Evolutionary conservation across 2,888 invertebrate genomes (phyloP).

Genomic region (Cheilosia scutellata): DNA sequence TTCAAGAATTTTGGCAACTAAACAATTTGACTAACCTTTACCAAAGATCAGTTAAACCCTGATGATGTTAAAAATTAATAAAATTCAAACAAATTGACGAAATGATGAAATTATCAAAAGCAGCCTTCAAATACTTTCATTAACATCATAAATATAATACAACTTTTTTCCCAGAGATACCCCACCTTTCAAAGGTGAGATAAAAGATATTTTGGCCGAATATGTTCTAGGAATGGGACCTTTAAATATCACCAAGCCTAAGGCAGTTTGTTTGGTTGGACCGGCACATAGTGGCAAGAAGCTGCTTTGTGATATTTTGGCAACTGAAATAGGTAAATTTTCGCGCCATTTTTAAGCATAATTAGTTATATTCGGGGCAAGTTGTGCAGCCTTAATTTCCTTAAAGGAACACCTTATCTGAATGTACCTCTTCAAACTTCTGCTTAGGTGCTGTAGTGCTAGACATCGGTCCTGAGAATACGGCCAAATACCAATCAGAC

Average conservation of each 20-base stretch:
- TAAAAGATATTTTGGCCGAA: conserved; percentile 85
- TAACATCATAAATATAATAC: too few species aligned
- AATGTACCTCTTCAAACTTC: too few species aligned
- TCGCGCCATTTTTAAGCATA: background rate
- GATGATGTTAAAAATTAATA: too few species aligned
- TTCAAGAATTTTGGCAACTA: too few species aligned
- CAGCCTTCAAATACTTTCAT: too few species aligned
- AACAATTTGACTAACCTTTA: too few species aligned
- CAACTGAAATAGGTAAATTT: conserved; percentile 86
- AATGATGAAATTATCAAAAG: too few species aligned
- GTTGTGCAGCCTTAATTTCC: too few species aligned
- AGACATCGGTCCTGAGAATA: conserved; percentile 88
- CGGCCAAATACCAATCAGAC: conserved; percentile 86
- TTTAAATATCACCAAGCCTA: conserved; percentile 83
- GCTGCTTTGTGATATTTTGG: conserved; percentile 88
- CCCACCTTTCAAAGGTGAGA: conserved; percentile 85
- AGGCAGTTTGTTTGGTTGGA: conserved; percentile 88
- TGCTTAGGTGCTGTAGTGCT: conserved; percentile 86
- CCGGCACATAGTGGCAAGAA: conserved; percentile 88
- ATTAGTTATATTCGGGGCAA: too few species aligned
- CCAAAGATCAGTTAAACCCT: too few species aligned
- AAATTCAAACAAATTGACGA: too few species aligned
- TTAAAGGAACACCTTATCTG: too few species aligned
- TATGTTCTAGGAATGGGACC: conserved; percentile 83
- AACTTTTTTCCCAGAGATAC: conserved; percentile 79